These are phyloP conservation scores for Eubasilissa regina DNA, from an alignment of 1,140 invertebrate genomes.

Conservation along the genomic window DNA sequence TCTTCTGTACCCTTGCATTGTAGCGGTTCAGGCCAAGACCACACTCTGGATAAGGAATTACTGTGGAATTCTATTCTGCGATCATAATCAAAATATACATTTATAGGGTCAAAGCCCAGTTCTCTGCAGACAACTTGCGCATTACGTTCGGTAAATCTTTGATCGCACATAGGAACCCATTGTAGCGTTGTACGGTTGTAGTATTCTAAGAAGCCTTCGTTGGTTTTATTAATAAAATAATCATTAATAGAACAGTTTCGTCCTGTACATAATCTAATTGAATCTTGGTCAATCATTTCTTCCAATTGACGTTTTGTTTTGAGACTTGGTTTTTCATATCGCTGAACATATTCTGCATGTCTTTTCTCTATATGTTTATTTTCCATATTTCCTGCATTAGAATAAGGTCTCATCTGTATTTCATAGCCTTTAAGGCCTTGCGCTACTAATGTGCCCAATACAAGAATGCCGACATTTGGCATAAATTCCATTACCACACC, in stretches of 20 bases:
- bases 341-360: slow-evolving; percentile 59
- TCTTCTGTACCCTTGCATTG: slow-evolving; percentile 89
- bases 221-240: slow-evolving; percentile 69
- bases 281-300: slow-evolving; percentile 72
- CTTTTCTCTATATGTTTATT: slow-evolving; percentile 67
- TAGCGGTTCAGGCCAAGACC: slow-evolving; percentile 96
- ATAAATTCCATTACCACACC: slow-evolving; percentile 95
- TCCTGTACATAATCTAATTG: slow-evolving; percentile 83
- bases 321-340: slow-evolving; percentile 59
- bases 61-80: slow-evolving; percentile 88
- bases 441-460: slow-evolving; percentile 92
- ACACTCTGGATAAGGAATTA: slow-evolving; percentile 86
- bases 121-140: slow-evolving; percentile 96
- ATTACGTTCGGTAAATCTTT: slow-evolving; percentile 93
- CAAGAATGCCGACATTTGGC: slow-evolving; percentile 97
- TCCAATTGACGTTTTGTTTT: slow-evolving; percentile 71
- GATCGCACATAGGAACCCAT: slow-evolving; percentile 98
- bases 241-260: slow-evolving; percentile 77
- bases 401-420: slow-evolving; percentile 87
- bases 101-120: slow-evolving; percentile 91
- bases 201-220: slow-evolving; percentile 93
- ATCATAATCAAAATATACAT: slow-evolving; percentile 88
- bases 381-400: slow-evolving; percentile 65
- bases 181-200: slow-evolving; percentile 96
- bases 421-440: slow-evolving; percentile 84